Evolutionary conservation across 2,797 vertebrate species (phyloP).

Genomic region (Thripadectes ignobilis): DNA sequence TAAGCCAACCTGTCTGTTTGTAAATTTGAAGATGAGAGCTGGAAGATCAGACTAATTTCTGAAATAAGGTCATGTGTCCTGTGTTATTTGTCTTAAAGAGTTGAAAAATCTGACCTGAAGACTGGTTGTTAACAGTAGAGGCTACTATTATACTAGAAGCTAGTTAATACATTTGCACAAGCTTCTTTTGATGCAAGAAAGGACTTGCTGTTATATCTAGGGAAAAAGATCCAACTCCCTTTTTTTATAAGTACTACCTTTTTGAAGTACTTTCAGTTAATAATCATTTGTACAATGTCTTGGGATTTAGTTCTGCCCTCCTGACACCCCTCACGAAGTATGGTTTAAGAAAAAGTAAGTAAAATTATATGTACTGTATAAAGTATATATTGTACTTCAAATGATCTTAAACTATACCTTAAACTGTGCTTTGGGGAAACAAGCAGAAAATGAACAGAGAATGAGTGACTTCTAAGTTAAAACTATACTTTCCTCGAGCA

Average conservation of each 20-base stretch:
- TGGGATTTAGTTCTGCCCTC: constrained; percentile 50
- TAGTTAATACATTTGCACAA: background rate
- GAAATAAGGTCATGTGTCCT: background rate
- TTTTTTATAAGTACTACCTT: background rate
- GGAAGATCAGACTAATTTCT: background rate
- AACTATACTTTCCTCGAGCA: constrained; percentile 29
- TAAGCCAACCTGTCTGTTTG: background rate
- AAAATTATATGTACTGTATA: constrained; percentile 49
- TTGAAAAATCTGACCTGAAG: background rate
- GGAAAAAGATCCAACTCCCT: background rate
- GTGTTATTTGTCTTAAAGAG: background rate
- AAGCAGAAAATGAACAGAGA: constrained; percentile 34
- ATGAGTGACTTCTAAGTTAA: constrained; percentile 27
- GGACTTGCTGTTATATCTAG: background rate
- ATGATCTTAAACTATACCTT: constrained; percentile 49
- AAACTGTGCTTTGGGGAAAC: constrained; percentile 59
- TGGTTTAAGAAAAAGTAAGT: constrained; percentile 50
- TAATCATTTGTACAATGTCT: background rate
- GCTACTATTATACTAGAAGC: background rate
- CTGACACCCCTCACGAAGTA: background rate
- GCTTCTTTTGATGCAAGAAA: background rate
- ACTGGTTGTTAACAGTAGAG: background rate
- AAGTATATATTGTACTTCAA: constrained; percentile 57
- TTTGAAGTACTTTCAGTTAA: constrained; percentile 4
- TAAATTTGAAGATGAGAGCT: background rate